Conservation (phyloP, 35 echinoderm and acorn worm species). For the Ophioderma brevispina region DNA sequence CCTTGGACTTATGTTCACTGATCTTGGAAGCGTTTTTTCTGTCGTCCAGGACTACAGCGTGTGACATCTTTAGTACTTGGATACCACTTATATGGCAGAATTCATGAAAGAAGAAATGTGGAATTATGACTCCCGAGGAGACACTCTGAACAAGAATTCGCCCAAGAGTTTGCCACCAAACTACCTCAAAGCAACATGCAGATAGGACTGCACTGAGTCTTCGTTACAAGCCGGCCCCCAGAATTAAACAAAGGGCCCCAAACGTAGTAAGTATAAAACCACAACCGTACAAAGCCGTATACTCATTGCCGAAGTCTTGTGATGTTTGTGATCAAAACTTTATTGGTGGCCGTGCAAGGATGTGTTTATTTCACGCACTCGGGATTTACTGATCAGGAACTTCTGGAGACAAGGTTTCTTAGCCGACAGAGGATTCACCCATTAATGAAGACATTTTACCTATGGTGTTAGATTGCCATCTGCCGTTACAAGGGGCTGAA, state of each 20-base stretch:
- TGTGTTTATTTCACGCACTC: too few relatives aligned
- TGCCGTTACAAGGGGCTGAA: too few relatives aligned
- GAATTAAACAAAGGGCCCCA: conserved; percentile 9
- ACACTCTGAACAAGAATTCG: conserved; percentile 23
- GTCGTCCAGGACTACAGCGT: conserved; percentile 28
- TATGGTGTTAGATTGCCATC: too few relatives aligned
- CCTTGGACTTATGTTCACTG: conserved; percentile 34
- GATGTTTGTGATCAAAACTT: too few relatives aligned
- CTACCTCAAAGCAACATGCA: conserved; percentile 44
- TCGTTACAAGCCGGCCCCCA: conserved; percentile 24
- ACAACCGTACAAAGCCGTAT: too few relatives aligned
- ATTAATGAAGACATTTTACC: too few relatives aligned
- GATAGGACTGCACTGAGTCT: conserved; percentile 46
- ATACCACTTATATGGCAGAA: conserved; percentile 13
- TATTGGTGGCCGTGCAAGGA: too few relatives aligned
- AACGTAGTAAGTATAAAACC: conserved; percentile 40
- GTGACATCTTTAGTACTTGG: conserved; percentile 34
- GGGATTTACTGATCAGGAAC: too few relatives aligned
- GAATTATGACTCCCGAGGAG: conserved; percentile 47
- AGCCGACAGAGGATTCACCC: too few relatives aligned
- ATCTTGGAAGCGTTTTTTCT: conserved; percentile 4
- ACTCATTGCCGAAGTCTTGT: too few relatives aligned
- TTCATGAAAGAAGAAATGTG: conserved; percentile 23
- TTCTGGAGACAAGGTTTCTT: too few relatives aligned
- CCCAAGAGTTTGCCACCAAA: not conserved